A percentile compares a stretch with the other conserved stretches of the same genome.
Evolutionary conservation across 2,113 vertebrate species (phyloP).

Genomic region (Hemichromis elongatus): DNA sequence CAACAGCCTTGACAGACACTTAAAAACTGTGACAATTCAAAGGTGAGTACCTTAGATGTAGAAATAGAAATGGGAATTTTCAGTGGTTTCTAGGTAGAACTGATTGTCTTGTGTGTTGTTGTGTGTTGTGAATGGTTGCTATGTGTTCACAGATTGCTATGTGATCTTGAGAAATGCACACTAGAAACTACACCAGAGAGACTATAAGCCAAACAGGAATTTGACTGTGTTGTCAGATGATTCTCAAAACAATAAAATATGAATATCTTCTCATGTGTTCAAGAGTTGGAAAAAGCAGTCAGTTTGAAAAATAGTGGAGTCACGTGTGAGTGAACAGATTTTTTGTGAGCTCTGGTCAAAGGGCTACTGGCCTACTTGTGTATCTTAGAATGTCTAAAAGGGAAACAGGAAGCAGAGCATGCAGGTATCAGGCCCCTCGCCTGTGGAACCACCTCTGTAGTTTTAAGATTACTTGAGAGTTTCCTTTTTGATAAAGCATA

Average conservation of each 20-base stretch:
- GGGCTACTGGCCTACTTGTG: not conserved
- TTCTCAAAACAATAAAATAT: not conserved
- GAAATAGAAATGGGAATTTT: slow-evolving; percentile 41
- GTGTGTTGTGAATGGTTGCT: not conserved
- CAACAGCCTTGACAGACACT: slow-evolving; percentile 44
- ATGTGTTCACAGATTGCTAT: slow-evolving; percentile 5
- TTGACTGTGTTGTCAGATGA: not conserved
- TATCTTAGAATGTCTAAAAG: not conserved
- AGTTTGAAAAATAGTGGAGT: not conserved
- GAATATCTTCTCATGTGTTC: not conserved
- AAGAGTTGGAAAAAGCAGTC: not conserved
- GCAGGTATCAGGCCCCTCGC: not conserved
- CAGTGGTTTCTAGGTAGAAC: not conserved
- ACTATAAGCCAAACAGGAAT: not conserved
- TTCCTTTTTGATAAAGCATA: not conserved
- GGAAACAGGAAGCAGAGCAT: not conserved
- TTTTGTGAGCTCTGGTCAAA: not conserved
- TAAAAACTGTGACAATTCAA: slow-evolving; percentile 38
- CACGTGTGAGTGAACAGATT: not conserved
- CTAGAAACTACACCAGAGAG: not conserved
- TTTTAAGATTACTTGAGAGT: not conserved
- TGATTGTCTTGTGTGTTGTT: too few relatives aligned
- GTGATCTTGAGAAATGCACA: not conserved
- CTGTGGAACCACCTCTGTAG: not conserved
- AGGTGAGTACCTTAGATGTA: slow-evolving; percentile 26